A percentile compares a stretch with the other conserved stretches of the same genome.
Evolutionary conservation across 2,888 invertebrate genomes (phyloP).

Genomic region (Chymomyza amoena): DNA sequence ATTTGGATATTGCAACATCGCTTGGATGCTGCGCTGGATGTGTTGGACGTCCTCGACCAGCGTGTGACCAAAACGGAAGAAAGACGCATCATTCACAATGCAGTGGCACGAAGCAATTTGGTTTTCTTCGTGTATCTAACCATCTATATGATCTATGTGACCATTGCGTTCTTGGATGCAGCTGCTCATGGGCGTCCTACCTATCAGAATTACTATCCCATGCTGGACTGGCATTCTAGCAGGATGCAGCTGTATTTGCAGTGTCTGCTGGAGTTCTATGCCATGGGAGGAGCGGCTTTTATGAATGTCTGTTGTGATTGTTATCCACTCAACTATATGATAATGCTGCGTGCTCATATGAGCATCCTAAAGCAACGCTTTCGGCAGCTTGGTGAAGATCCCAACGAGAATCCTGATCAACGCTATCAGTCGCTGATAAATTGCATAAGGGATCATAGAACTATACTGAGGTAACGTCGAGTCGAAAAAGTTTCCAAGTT

Average conservation of each 20-base stretch:
- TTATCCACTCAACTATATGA: conserved; percentile 37
- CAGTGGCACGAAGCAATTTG: conserved; percentile 28
- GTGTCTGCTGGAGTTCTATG: conserved; percentile 24
- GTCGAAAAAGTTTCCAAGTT: too few relatives aligned
- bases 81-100: conserved; percentile 19
- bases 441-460: conserved; percentile 44
- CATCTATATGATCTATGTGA: conserved; percentile 30
- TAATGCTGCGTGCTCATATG: conserved; percentile 38
- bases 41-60: conserved; percentile 36
- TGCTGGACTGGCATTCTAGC: conserved; percentile 36
- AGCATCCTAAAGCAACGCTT: conserved; percentile 30
- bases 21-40: conserved; percentile 21
- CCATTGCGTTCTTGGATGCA: conserved; percentile 26
- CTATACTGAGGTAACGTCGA: conserved; percentile 34
- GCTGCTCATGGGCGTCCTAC: conserved; percentile 32
- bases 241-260: conserved; percentile 19
- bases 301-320: conserved; percentile 38
- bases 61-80: conserved; percentile 27
- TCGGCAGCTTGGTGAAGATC: conserved; percentile 22
- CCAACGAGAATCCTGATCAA: conserved; percentile 15
- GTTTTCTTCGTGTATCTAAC: conserved; percentile 16
- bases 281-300: conserved; percentile 29
- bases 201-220: conserved; percentile 39
- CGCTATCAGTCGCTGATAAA: conserved; percentile 31
- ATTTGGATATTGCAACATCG: conserved; percentile 24